phyloP scores from a whole-genome alignment of 1,140 invertebrate species.

The Procambarus virginalis region DNA sequence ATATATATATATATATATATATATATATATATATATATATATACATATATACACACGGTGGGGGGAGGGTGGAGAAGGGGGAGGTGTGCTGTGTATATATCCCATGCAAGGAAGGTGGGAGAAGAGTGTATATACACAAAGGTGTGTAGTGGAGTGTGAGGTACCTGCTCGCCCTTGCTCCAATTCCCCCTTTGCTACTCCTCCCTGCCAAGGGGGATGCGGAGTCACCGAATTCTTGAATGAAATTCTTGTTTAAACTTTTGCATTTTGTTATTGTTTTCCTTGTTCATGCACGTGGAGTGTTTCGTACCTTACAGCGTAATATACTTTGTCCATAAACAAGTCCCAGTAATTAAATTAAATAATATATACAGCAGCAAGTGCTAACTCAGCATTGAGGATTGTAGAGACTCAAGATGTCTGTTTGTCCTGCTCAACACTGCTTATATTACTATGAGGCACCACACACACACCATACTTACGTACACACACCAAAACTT shows the following conservation, averaged over 20 bases:
- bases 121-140: neutral
- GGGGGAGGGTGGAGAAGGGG: no score
- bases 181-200: slow-evolving; percentile 20
- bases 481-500: no score
- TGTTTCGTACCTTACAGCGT: no score
- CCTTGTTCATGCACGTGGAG: neutral
- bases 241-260: neutral
- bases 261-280: neutral
- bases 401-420: neutral
- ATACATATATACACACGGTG: no score
- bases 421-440: no score
- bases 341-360: neutral
- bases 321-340: no score
- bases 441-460: no score
- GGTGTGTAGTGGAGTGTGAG: neutral
- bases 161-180: neutral
- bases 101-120: no score
- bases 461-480: no score
- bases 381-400: neutral
- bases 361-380: neutral
- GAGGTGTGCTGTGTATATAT: no score
- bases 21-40: neutral
- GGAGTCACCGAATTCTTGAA: neutral
- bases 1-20: neutral
- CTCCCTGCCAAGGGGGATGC: neutral